phyloP scores from a whole-genome alignment of 2,888 invertebrate genomes.

The Zhuqinia jingwanae region DNA sequence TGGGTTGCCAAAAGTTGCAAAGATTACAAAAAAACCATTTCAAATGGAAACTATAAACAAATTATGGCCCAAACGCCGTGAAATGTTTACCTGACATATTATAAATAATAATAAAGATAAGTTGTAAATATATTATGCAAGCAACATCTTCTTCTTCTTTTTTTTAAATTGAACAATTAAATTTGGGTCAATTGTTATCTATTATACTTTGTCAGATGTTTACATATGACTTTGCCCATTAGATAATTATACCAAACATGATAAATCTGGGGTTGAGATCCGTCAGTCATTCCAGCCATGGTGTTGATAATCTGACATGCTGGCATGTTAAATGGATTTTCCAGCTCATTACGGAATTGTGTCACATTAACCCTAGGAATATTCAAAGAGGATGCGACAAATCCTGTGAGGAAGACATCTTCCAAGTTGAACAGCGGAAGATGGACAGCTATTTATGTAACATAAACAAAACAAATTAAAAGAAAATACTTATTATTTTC shows the following conservation, averaged over 20 bases:
- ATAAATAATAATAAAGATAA: too few species aligned
- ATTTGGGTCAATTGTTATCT: slow-evolving; percentile 42
- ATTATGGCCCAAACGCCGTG: too few species aligned
- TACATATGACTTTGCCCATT: slow-evolving; percentile 61
- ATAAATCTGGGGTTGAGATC: slow-evolving; percentile 61
- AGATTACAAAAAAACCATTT: too few species aligned
- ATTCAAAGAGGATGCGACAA: slow-evolving; percentile 63
- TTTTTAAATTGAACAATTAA: too few species aligned
- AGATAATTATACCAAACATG: slow-evolving; percentile 70
- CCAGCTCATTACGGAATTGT: slow-evolving; percentile 68
- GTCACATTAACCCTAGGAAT: slow-evolving; percentile 67
- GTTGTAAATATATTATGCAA: too few species aligned
- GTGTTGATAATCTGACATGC: slow-evolving; percentile 58
- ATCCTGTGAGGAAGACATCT: slow-evolving; percentile 72
- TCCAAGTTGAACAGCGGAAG: slow-evolving; percentile 71
- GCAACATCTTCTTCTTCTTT: too few species aligned
- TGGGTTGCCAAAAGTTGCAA: too few species aligned
- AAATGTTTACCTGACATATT: too few species aligned
- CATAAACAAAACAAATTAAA: slow-evolving; percentile 24
- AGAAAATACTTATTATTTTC: not conserved
- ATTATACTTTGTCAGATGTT: slow-evolving; percentile 36
- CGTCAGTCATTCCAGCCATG: slow-evolving; percentile 73
- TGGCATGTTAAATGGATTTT: slow-evolving; percentile 67
- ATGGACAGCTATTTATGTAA: slow-evolving; percentile 49
- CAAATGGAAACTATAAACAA: too few species aligned